Conservation (phyloP, 1,140 invertebrate genomes). For the Coelopa frigida region DNA sequence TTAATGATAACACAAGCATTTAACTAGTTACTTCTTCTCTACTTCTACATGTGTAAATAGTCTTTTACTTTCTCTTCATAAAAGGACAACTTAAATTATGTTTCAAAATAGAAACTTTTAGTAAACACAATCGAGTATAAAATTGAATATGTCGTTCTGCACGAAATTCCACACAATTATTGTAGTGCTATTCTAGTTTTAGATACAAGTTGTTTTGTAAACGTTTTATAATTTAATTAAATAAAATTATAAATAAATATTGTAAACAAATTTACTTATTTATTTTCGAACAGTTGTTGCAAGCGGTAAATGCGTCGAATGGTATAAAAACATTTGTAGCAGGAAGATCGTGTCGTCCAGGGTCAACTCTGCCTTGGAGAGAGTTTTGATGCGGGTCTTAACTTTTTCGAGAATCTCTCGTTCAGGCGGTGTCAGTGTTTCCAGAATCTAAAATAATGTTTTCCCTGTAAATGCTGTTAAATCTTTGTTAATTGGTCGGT, state of each 20-base stretch:
- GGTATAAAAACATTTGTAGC: constrained; percentile 53
- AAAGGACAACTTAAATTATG: constrained; percentile 2
- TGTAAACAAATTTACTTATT: background rate
- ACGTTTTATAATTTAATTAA: too few relatives aligned
- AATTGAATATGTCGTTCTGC: constrained; percentile 5
- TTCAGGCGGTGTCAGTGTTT: constrained; percentile 73
- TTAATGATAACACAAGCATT: constrained; percentile 6
- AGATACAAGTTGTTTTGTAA: too few relatives aligned
- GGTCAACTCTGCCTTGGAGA: constrained; percentile 59
- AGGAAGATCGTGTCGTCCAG: constrained; percentile 69
- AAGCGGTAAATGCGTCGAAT: constrained; percentile 28
- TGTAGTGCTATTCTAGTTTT: too few relatives aligned
- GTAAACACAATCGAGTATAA: background rate
- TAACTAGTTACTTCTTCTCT: constrained; percentile 3
- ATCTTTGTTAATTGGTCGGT: background rate
- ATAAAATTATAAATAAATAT: constrained; percentile 2
- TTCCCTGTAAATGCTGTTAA: background rate
- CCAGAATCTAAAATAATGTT: constrained; percentile 54
- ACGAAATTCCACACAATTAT: constrained; percentile 3
- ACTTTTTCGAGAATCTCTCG: constrained; percentile 59
- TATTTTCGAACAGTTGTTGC: constrained; percentile 33
- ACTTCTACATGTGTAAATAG: constrained; percentile 14
- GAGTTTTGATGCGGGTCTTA: constrained; percentile 56
- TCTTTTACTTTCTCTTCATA: too few relatives aligned
- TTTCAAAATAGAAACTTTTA: background rate